Evolutionary conservation across 2,888 invertebrate species (phyloP), one percentile per base, ranked within the genome.

Genomic region (Coremacera marginata): DNA sequence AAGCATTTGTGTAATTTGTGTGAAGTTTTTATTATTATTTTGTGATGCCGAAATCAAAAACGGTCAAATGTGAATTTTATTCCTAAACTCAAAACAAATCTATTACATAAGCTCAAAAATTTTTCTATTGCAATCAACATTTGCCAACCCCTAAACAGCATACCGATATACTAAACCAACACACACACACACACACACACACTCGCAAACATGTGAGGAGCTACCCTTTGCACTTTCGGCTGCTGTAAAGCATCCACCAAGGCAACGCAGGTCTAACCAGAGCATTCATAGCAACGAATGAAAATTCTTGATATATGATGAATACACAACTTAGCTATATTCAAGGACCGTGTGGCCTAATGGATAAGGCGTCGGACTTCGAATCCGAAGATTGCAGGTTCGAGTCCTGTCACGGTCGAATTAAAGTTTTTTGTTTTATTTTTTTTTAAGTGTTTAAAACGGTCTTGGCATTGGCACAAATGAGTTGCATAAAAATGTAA

Each of bases 281-380:
- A 22, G n/a, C 14, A 63, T 65, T 34, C 14, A 65, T 25, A n/a
- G 44, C 62, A 70, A 27, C 31, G 25, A 70, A 31, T 44, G 76
- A 70, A 65, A 73, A 49, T 71, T 76, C 62, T 27, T 25, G 44
- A n/a, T 25, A 44, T 44, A 62, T 72, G 16, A 31, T 0, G 19
- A 52, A 34, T 14, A 19, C 7, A 60, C 60, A 60, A 22, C 16
- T 34, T 8, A 14, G 5, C 7, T 8, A 16, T 25, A 25, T 55
- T 78, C 73, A 77, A 70, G 67, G 89, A 88, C 89, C 88, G 88
- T 89, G 89, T 89, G 89, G 89, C 89, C 89, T 89, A 89, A 89
- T 89, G 89, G 89, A 89, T 89, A 89, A 89, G 89, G 89, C 89
- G 89, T 89, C 89, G 89, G 89, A 89, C 89, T 89, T 89, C 89